phyloP scores from a whole-genome alignment of 2,888 invertebrate genomes.

The Tenthredo distinguenda region DNA sequence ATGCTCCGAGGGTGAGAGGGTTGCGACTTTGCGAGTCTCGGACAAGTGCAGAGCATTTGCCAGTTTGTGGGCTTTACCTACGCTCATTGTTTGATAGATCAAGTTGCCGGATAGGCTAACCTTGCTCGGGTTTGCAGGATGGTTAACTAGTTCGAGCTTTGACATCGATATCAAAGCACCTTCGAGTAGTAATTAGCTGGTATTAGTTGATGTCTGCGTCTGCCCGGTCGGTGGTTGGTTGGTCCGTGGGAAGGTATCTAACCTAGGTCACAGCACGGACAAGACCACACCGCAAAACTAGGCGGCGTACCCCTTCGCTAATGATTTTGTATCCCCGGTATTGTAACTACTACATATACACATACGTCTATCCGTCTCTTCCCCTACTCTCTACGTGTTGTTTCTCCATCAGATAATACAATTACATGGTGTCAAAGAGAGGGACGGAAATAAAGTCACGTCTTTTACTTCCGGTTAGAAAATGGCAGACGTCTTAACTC shows the following conservation, averaged over 20 bases:
- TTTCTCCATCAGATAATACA: background rate
- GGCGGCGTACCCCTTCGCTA: background rate
- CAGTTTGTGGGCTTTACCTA: background rate
- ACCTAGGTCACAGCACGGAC: background rate
- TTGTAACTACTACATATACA: background rate
- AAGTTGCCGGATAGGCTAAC: constrained; percentile 1
- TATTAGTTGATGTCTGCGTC: constrained; percentile 60
- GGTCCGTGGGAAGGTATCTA: background rate
- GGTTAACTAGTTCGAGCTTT: constrained; percentile 53
- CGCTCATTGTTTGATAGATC: constrained; percentile 25
- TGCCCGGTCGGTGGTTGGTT: background rate
- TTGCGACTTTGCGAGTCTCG: background rate
- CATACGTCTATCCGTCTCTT: background rate
- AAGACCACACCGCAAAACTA: constrained; percentile 18
- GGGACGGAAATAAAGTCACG: background rate
- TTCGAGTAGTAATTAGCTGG: constrained; percentile 61
- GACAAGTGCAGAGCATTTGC: constrained; percentile 1
- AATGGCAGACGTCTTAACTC: background rate
- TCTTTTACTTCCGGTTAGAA: background rate
- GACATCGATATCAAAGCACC: constrained; percentile 61
- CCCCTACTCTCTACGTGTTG: background rate
- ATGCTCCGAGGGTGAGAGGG: background rate
- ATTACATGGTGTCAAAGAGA: background rate
- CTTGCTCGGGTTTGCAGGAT: background rate
- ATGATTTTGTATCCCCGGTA: constrained; percentile 11